Base-by-base conservation (phyloP, 2,113 vertebrate genomes). In the Takifugu bimaculatus region DNA sequence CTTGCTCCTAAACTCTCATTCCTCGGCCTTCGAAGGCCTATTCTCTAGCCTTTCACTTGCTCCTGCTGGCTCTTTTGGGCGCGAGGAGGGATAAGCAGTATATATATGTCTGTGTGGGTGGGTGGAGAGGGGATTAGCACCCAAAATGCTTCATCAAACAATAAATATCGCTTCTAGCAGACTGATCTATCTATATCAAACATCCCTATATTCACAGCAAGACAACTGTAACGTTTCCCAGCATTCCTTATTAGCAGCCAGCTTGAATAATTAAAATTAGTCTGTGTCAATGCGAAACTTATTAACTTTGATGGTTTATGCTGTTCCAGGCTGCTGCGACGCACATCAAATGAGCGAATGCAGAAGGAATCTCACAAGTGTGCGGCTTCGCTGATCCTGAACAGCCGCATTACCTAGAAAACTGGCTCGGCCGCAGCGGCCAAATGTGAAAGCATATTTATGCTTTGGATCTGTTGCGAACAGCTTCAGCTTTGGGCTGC, bases 1-100 rank as follows among this genome's bases (percentile, higher is more conserved):
- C 81, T 88, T 77, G 66, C 72, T 84, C 85, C 81, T 88, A 82
- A 75, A 35, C 78, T 83, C 84, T 86, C 79, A 77, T 85, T 75
- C 75, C 74, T 80, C 11, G 57, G 82, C 75, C 65, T 81, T 80
- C 26, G 28, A 75, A 74, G 60, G 70, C 61, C 81, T 62, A 68
- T 87, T 85, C 86, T 83, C 77, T 70, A 82, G 75, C 68, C 75
- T 81, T 80, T 79, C 60, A 69, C 10, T 60, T 75, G 79, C 76
- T 85, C 72, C 81, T 85, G 81, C 68, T 65, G 81, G 64, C 73
- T 79, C 80, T 87, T 87, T 88, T 81, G 85, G 20, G 78, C 68
- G 76, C 78, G 32, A 80, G 85, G 79, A 65, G 74, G 71, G 64
- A 70, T 80, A 48, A 72, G 65, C 77, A 47, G 65, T 63, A 15